Evolutionary conservation across 2,888 invertebrate species (phyloP).

Genomic region (Glaucopsyche alexis): DNA sequence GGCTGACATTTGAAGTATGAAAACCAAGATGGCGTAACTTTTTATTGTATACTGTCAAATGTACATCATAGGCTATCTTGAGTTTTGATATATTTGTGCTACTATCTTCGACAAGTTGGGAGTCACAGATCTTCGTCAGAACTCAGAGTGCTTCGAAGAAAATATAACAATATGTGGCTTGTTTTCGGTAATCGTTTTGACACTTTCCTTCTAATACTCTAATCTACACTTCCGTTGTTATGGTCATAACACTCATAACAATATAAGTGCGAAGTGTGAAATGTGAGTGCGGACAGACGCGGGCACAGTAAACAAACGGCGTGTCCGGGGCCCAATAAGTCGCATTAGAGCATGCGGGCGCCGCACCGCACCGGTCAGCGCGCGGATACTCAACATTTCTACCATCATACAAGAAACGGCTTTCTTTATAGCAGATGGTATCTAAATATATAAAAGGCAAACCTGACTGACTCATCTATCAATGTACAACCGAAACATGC

Average conservation of each 20-base stretch:
- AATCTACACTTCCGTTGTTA: background rate
- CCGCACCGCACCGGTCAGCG: constrained; percentile 45
- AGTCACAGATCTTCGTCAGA: too few species aligned
- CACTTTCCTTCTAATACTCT: background rate
- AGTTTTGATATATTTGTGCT: too few species aligned
- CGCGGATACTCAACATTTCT: constrained; percentile 47
- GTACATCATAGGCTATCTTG: too few species aligned
- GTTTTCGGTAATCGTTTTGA: background rate
- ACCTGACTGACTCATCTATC: too few species aligned
- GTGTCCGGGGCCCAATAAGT: constrained; percentile 63
- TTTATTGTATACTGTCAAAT: too few species aligned
- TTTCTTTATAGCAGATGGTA: background rate
- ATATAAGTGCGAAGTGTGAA: constrained; percentile 23
- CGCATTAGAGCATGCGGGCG: constrained; percentile 65
- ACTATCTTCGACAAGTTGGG: too few species aligned
- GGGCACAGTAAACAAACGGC: constrained; percentile 58
- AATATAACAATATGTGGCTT: background rate
- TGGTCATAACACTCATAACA: constrained; percentile 19
- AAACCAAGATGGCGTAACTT: too few species aligned
- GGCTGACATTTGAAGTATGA: too few species aligned
- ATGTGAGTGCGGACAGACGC: constrained; percentile 48
- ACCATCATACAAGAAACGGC: background rate
- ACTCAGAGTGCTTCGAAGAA: too few species aligned
- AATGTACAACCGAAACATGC: too few species aligned
- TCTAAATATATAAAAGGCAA: too few species aligned